Conservation (phyloP, 2,888 invertebrate genomes). For the Cephus pygmeus region DNA sequence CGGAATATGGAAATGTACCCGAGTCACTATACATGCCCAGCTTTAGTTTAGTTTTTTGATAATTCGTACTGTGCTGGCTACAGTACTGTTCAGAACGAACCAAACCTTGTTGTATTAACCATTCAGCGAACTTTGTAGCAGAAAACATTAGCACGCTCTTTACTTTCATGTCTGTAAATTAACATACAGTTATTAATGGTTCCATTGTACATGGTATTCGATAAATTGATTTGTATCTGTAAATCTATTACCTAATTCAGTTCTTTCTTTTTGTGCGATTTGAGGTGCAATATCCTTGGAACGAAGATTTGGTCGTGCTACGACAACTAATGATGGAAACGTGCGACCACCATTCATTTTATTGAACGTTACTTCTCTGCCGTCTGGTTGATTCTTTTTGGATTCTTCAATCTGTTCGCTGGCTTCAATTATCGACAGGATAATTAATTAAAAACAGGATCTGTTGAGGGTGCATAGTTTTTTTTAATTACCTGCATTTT, state of each 20-base stretch:
- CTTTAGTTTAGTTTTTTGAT: constrained; percentile 75
- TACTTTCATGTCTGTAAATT: constrained; percentile 77
- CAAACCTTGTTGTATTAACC: constrained; percentile 88
- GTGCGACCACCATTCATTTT: constrained; percentile 85
- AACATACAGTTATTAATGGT: background rate
- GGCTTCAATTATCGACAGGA: constrained; percentile 30
- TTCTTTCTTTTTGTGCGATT: constrained; percentile 59
- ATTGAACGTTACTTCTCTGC: constrained; percentile 80
- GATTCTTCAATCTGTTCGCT: constrained; percentile 65
- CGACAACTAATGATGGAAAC: constrained; percentile 86
- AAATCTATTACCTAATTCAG: constrained; percentile 61
- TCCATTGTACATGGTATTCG: background rate
- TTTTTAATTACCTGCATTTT: constrained; percentile 46
- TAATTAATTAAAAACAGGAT: background rate
- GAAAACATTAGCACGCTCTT: constrained; percentile 85
- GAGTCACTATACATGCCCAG: constrained; percentile 89
- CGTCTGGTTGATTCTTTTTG: constrained; percentile 76
- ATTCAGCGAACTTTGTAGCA: constrained; percentile 88
- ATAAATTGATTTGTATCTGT: constrained; percentile 6
- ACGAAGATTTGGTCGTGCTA: constrained; percentile 82
- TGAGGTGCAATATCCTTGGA: constrained; percentile 71
- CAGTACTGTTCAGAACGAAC: constrained; percentile 85
- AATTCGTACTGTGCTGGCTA: constrained; percentile 69
- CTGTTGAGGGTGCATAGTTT: background rate
- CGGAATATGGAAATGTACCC: constrained; percentile 86